Conservation (phyloP, 1,140 invertebrate species). For the Hetaerina americana region DNA sequence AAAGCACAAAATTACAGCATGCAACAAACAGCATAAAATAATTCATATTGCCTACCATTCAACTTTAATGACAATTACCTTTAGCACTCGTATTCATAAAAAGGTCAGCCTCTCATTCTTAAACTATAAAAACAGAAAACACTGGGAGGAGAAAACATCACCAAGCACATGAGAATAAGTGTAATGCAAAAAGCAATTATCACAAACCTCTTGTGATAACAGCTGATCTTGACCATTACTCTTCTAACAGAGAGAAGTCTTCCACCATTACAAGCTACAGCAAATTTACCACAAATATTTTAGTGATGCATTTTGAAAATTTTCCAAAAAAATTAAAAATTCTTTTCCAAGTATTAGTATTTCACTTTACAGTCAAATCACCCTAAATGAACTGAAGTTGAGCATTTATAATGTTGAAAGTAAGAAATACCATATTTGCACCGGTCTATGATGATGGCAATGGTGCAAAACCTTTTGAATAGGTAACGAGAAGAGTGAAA, state of each 20-base stretch:
- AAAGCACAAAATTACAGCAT: constrained; percentile 5
- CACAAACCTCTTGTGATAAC: neutral
- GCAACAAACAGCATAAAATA: neutral
- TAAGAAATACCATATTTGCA: no score
- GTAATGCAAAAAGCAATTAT: neutral
- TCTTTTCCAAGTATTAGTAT: neutral
- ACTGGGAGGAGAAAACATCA: neutral
- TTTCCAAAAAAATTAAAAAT: neutral
- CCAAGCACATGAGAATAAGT: neutral
- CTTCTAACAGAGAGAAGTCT: neutral
- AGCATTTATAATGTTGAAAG: no score
- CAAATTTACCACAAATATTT: neutral
- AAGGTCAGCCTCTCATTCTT: neutral
- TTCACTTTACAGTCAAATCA: neutral
- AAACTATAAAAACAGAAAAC: neutral
- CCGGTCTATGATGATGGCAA: no score
- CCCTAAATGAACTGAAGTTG: neutral
- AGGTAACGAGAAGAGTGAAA: no score
- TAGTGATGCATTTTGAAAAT: neutral
- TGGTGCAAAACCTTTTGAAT: no score
- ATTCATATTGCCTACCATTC: neutral
- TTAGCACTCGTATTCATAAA: neutral
- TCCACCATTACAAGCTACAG: neutral
- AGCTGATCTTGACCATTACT: neutral
- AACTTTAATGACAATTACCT: neutral